Conservation (phyloP, 1,140 invertebrate genomes). For the Heliconius hermathena region DNA sequence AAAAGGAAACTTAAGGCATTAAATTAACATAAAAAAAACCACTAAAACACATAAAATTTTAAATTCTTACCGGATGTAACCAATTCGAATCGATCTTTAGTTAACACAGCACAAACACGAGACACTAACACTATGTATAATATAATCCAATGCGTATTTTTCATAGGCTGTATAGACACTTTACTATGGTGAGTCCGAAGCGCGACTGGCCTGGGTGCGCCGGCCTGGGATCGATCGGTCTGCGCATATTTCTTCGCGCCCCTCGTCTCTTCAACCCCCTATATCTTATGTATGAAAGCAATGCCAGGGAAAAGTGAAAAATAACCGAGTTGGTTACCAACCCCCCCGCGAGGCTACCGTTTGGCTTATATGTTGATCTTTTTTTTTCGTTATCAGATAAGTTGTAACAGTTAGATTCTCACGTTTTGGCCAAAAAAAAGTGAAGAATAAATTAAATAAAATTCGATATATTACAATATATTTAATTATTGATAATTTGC, state of each 20-base stretch:
- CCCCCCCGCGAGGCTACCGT: constrained; percentile 32
- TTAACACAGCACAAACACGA: constrained; percentile 46
- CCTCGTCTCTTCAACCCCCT: constrained; percentile 56
- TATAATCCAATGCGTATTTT: constrained; percentile 66
- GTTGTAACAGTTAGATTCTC: neutral
- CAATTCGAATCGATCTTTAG: constrained; percentile 16
- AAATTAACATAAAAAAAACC: neutral
- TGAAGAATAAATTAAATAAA: neutral
- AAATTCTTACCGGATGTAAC: constrained; percentile 28
- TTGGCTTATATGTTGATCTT: constrained; percentile 28
- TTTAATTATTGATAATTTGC: too few species aligned
- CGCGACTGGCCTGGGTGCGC: constrained; percentile 63
- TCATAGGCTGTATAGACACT: constrained; percentile 36
- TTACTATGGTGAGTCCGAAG: constrained; percentile 31
- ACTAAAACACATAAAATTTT: neutral
- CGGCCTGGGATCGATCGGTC: constrained; percentile 62
- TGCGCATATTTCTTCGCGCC: constrained; percentile 64
- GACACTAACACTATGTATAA: constrained; percentile 45
- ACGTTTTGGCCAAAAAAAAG: neutral
- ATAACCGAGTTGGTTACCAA: constrained; percentile 35
- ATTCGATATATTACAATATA: too few species aligned
- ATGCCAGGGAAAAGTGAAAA: constrained; percentile 62
- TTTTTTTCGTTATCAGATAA: constrained; percentile 19
- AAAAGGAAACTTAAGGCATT: neutral
- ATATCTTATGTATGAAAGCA: constrained; percentile 77